Percentiles rank a stretch among this genome's conserved stretches.
Evolutionary conservation across 1,140 invertebrate species (phyloP).

Genomic region (Nasonia giraulti): DNA sequence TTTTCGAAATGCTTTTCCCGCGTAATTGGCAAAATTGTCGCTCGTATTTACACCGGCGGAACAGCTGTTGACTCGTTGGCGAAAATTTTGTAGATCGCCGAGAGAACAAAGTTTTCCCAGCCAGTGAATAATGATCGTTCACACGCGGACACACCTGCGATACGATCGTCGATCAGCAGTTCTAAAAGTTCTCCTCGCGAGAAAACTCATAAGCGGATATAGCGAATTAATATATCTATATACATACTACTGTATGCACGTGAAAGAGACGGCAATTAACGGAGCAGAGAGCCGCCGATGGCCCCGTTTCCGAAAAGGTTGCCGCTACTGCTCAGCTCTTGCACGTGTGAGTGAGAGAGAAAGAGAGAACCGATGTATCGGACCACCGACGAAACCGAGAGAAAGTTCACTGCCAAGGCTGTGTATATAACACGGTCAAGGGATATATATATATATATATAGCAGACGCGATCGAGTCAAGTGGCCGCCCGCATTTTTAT

Average conservation of each 20-base stretch:
- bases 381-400: conserved; percentile 43
- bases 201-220: background rate
- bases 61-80: too few relatives aligned
- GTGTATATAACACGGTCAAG: conserved; percentile 40
- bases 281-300: conserved; percentile 44
- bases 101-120: too few relatives aligned
- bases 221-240: background rate
- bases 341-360: background rate
- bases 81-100: too few relatives aligned
- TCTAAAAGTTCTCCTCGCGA: background rate
- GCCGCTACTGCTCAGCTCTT: background rate
- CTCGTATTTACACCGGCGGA: too few relatives aligned
- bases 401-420: conserved; percentile 61
- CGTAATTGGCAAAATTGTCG: too few relatives aligned
- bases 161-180: too few relatives aligned
- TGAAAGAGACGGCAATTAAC: conserved; percentile 25
- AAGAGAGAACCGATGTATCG: background rate
- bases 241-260: background rate
- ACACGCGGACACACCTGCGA: too few relatives aligned
- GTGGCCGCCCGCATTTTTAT: conserved; percentile 22
- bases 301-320: conserved; percentile 53
- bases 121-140: too few relatives aligned
- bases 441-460: background rate
- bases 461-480: background rate
- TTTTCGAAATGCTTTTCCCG: too few relatives aligned